Base-by-base conservation (phyloP, 2,113 vertebrate genomes). In the Hylia prasina region DNA sequence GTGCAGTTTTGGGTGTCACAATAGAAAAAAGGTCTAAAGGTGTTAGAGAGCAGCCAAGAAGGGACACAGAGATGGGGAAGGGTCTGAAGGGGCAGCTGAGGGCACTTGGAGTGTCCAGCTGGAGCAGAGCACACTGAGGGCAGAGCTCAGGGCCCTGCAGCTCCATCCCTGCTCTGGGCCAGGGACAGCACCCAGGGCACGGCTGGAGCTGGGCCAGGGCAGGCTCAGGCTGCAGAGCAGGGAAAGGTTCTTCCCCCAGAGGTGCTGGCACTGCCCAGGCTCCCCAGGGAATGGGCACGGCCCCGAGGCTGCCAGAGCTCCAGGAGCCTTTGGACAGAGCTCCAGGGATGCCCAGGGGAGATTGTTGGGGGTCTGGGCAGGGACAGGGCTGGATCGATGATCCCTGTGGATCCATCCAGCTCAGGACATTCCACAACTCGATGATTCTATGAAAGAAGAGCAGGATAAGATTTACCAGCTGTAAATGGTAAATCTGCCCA, bases 281-380 rank as follows among this genome's bases (percentile, higher is more conserved):
- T 85, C 15, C 82, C 82, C 82, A 85, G 82, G 71, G 35, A 86
- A 65, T 76, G 82, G 71, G 42, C 61, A 48, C 71, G 21, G 61
- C 71, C 70, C 82, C 30, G 37, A 66, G 61, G 61, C 82, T 86
- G 71, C 71, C 82, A 76, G 35, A 86, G 71, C 82, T 58, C 8
- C 69, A 63, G 78, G 78, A 39, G 78, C 28, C 3, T 33, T 81
- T 27, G 78, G 64, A 4, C n/a, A 65, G 11, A 6, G 10, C 78
- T 47, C 24, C 80, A 53, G 61, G 61, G 70, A 6, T 81, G 61
- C 13, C 1, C 57, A 54, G 37, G 61, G 8, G 51, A 10, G 25
- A 1, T 3, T 58, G n/a, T 0, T 57, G 51, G 48, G 58, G 23
- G 7, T 13, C 58, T 78, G 58, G 23, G 42, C 54, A 75, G 53